Percentiles rank a stretch among this genome's conserved stretches.
phyloP scores from a whole-genome alignment of 2,888 invertebrate species.

The Formica aserva region DNA sequence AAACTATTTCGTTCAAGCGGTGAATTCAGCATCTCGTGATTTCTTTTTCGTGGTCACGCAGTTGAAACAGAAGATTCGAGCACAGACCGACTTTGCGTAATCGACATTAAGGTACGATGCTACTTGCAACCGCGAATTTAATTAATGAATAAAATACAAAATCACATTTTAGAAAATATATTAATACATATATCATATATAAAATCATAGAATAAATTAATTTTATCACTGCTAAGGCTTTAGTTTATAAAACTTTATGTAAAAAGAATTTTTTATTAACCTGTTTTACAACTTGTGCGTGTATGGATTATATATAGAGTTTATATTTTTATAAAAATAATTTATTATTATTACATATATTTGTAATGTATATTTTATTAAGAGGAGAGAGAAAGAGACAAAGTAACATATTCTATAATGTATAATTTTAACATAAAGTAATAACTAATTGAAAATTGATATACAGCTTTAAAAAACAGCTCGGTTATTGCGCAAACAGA shows the following conservation, averaged over 20 bases:
- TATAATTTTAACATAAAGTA: background rate
- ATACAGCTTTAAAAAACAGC: constrained; percentile 10
- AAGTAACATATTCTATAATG: background rate
- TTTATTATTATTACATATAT: background rate
- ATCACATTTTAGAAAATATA: background rate
- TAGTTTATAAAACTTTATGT: background rate
- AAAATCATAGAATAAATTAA: background rate
- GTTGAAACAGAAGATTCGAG: constrained; percentile 11
- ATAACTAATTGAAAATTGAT: constrained; percentile 27
- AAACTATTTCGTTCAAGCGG: constrained; percentile 77
- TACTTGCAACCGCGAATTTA: background rate
- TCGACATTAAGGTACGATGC: constrained; percentile 44
- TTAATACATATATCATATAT: background rate
- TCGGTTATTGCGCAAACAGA: constrained; percentile 7
- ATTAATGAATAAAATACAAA: background rate
- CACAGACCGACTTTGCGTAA: constrained; percentile 44
- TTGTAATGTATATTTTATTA: background rate
- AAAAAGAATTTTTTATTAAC: background rate
- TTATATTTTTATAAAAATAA: background rate
- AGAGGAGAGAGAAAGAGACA: background rate
- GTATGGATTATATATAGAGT: background rate
- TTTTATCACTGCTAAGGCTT: background rate
- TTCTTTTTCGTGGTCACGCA: constrained; percentile 56
- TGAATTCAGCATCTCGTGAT: constrained; percentile 78
- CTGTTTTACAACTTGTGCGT: background rate